phyloP scores from a whole-genome alignment of 2,888 invertebrate genomes.

The Lithophane leautieri region DNA sequence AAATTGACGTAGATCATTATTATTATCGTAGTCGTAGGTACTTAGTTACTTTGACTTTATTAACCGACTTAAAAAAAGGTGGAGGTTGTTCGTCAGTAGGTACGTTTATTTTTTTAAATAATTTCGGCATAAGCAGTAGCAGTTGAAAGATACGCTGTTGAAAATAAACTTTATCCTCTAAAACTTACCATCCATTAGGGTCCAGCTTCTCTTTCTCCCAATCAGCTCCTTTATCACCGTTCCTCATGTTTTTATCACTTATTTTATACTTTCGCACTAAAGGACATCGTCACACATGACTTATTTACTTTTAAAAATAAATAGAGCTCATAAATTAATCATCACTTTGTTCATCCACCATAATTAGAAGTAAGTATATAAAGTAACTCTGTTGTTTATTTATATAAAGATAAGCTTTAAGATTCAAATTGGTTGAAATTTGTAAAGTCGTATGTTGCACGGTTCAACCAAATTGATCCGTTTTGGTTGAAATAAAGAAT shows the following conservation, averaged over 20 bases:
- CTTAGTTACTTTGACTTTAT: too few relatives aligned
- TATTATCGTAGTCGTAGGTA: too few relatives aligned
- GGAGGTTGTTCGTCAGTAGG: too few relatives aligned
- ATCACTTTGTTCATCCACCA: constrained; percentile 3
- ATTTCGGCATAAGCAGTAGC: too few relatives aligned
- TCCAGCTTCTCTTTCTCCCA: constrained; percentile 84
- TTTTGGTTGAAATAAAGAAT: constrained; percentile 1
- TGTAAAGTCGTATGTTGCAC: not conserved
- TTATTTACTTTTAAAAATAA: constrained; percentile 22
- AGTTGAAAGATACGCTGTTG: too few relatives aligned
- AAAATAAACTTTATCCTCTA: too few relatives aligned
- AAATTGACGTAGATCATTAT: too few relatives aligned
- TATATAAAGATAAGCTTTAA: not conserved
- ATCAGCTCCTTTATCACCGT: constrained; percentile 72
- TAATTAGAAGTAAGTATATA: not conserved
- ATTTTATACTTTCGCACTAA: constrained; percentile 54
- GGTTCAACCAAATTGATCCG: constrained; percentile 9
- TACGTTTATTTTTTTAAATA: too few relatives aligned
- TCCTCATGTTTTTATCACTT: constrained; percentile 70
- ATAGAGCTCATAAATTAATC: not conserved
- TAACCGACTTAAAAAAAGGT: too few relatives aligned
- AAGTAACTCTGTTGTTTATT: constrained; percentile 47
- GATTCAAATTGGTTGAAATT: constrained; percentile 9
- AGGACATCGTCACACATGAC: constrained; percentile 64
- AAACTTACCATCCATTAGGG: constrained; percentile 81